These are phyloP conservation scores for Smittia sp. DNA, from an alignment of 2,888 invertebrate genomes.

Conservation along the genomic window DNA sequence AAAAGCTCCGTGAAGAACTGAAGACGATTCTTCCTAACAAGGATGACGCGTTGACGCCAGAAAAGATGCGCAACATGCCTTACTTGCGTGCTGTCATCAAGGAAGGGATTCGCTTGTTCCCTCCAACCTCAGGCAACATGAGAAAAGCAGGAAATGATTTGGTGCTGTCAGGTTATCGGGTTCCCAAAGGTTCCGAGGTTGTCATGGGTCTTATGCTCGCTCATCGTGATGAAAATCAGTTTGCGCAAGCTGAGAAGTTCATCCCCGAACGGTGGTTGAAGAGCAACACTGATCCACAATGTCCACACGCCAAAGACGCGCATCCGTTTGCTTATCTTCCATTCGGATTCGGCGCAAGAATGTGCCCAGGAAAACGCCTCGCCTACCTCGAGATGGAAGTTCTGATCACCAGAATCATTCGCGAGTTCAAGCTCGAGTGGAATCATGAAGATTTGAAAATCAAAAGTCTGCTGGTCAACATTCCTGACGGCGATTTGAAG, in stretches of 20 bases:
- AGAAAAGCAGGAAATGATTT: constrained; percentile 58
- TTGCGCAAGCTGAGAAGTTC: constrained; percentile 61
- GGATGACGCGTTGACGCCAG: constrained; percentile 51
- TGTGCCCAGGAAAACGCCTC: constrained; percentile 63
- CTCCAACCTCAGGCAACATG: constrained; percentile 59
- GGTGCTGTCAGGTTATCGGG: constrained; percentile 61
- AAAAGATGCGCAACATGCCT: constrained; percentile 55
- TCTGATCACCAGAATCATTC: constrained; percentile 52
- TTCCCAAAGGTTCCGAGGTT: constrained; percentile 60
- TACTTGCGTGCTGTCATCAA: constrained; percentile 71
- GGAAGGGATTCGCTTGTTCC: constrained; percentile 64
- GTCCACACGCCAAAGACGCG: constrained; percentile 41
- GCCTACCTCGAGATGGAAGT: constrained; percentile 68
- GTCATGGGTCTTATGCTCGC: constrained; percentile 58
- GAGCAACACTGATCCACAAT: constrained; percentile 14
- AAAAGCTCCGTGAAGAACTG: constrained; percentile 60
- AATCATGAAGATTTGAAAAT: neutral
- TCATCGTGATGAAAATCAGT: constrained; percentile 62
- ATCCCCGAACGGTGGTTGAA: constrained; percentile 74
- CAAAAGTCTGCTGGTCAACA: constrained; percentile 46
- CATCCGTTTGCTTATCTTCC: constrained; percentile 49
- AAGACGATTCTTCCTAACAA: constrained; percentile 52
- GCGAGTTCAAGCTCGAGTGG: constrained; percentile 52
- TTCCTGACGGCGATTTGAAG: constrained; percentile 49
- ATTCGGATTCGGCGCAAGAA: constrained; percentile 55